Evolutionary conservation across 35 echinoderm and acorn worm species (phyloP).

Genomic region (Heliocidaris erythrogramma): DNA sequence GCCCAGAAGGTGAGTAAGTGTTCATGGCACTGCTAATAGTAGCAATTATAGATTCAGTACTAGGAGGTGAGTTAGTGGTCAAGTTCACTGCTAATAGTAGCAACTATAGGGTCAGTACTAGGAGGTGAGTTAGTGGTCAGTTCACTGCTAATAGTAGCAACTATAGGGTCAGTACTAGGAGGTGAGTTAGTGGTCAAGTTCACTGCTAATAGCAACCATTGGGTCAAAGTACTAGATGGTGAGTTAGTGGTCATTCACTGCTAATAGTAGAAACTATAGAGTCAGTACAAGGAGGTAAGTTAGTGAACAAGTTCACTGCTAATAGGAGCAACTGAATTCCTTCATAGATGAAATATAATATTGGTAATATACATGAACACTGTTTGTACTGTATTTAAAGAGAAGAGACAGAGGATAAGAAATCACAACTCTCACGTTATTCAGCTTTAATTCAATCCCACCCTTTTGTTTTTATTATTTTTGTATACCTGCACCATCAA

Average conservation of each 20-base stretch:
- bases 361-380: too few relatives aligned
- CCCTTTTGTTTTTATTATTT: too few relatives aligned
- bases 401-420: too few relatives aligned
- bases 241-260: constrained; percentile 58
- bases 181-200: constrained; percentile 59
- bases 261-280: constrained; percentile 62
- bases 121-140: constrained; percentile 80
- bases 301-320: constrained; percentile 52
- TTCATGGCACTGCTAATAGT: constrained; percentile 52
- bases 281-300: constrained; percentile 65
- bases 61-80: constrained; percentile 64
- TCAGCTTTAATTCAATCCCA: too few relatives aligned
- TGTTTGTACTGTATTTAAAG: too few relatives aligned
- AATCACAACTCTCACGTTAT: too few relatives aligned
- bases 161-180: constrained; percentile 62
- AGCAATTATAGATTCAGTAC: constrained; percentile 57
- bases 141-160: constrained; percentile 63
- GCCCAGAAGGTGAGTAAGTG: constrained; percentile 78
- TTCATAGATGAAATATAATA: too few relatives aligned
- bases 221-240: constrained; percentile 59
- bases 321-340: constrained; percentile 48
- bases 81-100: neutral
- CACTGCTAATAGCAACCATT: too few relatives aligned
- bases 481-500: too few relatives aligned
- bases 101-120: constrained; percentile 34